phyloP scores from a whole-genome alignment of 2,797 vertebrate genomes.

The Spheniscus humboldti region DNA sequence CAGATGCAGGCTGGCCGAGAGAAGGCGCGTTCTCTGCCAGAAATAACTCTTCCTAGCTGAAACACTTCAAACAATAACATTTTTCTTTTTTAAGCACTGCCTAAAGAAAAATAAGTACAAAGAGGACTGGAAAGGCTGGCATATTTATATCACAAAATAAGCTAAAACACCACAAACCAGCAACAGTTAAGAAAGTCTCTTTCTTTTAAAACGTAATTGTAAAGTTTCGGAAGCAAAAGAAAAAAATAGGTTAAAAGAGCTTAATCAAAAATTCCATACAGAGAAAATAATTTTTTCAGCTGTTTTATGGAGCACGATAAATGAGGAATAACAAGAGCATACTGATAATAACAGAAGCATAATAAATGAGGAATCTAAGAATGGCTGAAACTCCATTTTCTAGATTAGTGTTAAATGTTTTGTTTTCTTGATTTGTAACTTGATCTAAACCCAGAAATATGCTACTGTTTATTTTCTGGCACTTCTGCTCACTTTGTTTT shows the following conservation, averaged over 20 bases:
- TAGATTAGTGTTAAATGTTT: background rate
- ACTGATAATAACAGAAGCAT: background rate
- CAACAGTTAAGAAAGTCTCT: background rate
- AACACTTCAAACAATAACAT: conserved; percentile 41
- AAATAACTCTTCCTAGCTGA: background rate
- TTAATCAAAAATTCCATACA: background rate
- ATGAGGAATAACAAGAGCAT: background rate
- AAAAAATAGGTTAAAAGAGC: background rate
- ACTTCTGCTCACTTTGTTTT: background rate
- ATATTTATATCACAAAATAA: background rate
- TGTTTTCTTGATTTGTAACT: background rate
- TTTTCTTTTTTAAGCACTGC: background rate
- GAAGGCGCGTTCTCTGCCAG: background rate
- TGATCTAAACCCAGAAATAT: background rate
- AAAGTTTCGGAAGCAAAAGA: background rate
- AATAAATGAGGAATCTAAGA: background rate
- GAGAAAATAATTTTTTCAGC: background rate
- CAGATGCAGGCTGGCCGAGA: background rate
- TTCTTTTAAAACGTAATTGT: background rate
- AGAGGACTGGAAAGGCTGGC: background rate
- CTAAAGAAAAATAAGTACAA: background rate
- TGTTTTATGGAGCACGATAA: background rate
- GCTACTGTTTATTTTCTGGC: background rate
- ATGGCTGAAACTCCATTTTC: background rate
- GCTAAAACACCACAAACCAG: background rate